phyloP scores from a whole-genome alignment of 1,140 invertebrate genomes.

The Neodiprion lecontei region DNA sequence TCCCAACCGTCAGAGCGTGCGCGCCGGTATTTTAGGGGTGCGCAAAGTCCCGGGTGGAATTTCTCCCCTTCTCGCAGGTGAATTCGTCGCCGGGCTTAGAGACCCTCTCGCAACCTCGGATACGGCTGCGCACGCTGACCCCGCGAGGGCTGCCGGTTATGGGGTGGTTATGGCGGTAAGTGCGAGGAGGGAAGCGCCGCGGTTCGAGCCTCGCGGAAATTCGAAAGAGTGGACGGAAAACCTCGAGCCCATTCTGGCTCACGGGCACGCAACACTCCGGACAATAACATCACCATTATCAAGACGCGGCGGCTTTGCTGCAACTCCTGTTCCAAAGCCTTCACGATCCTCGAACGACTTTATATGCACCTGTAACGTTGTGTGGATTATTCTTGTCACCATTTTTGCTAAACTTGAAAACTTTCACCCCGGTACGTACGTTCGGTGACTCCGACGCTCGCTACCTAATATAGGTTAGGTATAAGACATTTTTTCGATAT shows the following conservation, averaged over 20 bases:
- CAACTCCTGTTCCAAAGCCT: no score
- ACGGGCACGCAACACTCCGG: slow-evolving; percentile 20
- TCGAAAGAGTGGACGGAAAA: slow-evolving; percentile 6
- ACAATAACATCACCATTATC: slow-evolving; percentile 20
- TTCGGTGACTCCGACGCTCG: no score
- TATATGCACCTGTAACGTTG: no score
- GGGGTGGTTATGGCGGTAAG: neutral
- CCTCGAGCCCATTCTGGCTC: slow-evolving; percentile 20
- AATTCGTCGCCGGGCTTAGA: no score
- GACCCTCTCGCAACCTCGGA: no score
- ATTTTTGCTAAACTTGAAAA: no score
- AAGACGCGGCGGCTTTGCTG: neutral
- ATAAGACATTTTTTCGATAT: no score
- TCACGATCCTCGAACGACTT: no score
- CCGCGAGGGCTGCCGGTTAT: neutral
- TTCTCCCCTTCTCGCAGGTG: neutral
- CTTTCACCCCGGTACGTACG: no score
- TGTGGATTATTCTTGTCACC: no score
- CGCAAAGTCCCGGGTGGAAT: neutral
- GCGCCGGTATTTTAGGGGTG: neutral
- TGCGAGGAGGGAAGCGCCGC: slow-evolving; percentile 5
- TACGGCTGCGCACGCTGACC: neutral
- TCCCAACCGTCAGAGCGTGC: neutral
- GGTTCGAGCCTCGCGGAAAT: slow-evolving; percentile 2
- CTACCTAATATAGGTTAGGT: no score